These are phyloP conservation scores for Enteromius afrohamiltoni DNA, from an alignment of 2,797 vertebrate genomes.

Conservation along the genomic window DNA sequence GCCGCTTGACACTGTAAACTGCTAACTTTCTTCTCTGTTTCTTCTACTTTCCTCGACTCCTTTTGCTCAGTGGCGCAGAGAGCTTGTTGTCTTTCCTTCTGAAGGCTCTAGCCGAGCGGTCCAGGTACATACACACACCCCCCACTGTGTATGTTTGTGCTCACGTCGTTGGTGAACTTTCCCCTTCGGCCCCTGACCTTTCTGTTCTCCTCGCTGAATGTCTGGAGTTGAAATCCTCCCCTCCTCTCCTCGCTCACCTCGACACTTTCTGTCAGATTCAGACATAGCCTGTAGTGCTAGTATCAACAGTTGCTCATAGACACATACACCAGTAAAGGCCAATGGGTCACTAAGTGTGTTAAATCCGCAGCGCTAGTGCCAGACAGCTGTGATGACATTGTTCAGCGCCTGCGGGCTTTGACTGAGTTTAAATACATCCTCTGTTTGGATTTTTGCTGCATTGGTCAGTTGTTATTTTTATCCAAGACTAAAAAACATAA, in stretches of 20 bases:
- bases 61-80: conserved; percentile 77
- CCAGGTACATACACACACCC: conserved; percentile 75
- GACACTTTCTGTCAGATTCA: conserved; percentile 31
- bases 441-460: conserved; percentile 5
- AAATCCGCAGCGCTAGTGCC: conserved; percentile 30
- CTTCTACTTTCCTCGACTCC: conserved; percentile 6
- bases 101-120: conserved; percentile 76
- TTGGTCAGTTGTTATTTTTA: conserved; percentile 25
- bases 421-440: background rate
- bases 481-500: background rate
- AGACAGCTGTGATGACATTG: conserved; percentile 43
- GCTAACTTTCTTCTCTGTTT: conserved; percentile 45
- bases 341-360: conserved; percentile 34
- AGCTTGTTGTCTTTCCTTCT: conserved; percentile 80
- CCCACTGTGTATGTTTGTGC: conserved; percentile 47
- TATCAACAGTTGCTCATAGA: conserved; percentile 36
- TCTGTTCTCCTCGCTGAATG: conserved; percentile 43
- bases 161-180: conserved; percentile 17
- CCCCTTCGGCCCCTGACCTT: conserved; percentile 62
- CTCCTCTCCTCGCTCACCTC: background rate
- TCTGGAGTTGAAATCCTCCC: conserved; percentile 13
- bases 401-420: conserved; percentile 1
- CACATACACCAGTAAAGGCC: conserved; percentile 33
- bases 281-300: conserved; percentile 16
- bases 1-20: conserved; percentile 62